Conservation (phyloP, 2,113 vertebrate species). For the Coregonus clupeaformis region DNA sequence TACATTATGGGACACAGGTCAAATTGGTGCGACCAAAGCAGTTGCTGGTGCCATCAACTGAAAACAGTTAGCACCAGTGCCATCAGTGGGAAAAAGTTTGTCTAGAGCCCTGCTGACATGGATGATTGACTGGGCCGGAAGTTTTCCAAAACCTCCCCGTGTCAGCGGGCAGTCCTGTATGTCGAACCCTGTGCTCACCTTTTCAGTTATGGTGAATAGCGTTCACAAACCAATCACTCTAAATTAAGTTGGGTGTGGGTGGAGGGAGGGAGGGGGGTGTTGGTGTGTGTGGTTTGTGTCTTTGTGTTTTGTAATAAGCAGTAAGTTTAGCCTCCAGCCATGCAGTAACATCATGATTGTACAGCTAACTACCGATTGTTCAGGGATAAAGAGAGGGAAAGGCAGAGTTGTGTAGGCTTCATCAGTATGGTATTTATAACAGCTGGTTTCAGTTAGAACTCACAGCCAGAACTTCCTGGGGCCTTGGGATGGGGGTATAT, state of each 20-base stretch:
- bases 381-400: constrained; percentile 29
- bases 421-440: constrained; percentile 70
- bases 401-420: constrained; percentile 36
- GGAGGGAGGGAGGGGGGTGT: background rate
- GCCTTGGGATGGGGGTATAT: constrained; percentile 44
- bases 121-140: too few relatives aligned
- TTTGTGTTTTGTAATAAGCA: constrained; percentile 41
- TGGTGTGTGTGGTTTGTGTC: background rate
- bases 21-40: too few relatives aligned
- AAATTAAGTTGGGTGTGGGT: background rate
- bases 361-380: constrained; percentile 60
- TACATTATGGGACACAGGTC: too few relatives aligned
- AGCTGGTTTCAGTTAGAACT: constrained; percentile 73
- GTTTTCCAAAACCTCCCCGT: too few relatives aligned
- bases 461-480: constrained; percentile 67
- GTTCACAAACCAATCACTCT: background rate
- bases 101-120: too few relatives aligned
- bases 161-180: too few relatives aligned
- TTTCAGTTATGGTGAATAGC: background rate
- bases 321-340: constrained; percentile 33
- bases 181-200: too few relatives aligned
- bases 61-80: too few relatives aligned
- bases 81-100: too few relatives aligned
- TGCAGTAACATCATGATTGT: constrained; percentile 52
- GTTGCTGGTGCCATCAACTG: too few relatives aligned